Conservation (phyloP, 2,113 vertebrate species). For the Lamprologus sp. region DNA sequence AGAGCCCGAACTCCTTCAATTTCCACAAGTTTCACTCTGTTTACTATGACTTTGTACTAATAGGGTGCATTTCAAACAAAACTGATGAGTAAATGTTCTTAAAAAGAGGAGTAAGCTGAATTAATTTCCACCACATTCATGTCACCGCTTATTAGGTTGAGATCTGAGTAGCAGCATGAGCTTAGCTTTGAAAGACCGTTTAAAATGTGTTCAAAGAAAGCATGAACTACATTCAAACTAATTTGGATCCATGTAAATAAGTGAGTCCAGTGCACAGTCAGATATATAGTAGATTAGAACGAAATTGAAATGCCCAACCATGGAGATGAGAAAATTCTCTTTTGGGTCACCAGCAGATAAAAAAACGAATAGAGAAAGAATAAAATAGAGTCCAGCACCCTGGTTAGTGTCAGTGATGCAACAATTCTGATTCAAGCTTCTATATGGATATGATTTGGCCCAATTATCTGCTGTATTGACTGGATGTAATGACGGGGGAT, state of each 20-base stretch:
- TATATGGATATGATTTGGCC: slow-evolving; percentile 9
- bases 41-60: background rate
- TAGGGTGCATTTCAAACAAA: background rate
- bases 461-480: slow-evolving; percentile 34
- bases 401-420: background rate
- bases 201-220: background rate
- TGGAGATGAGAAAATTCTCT: background rate
- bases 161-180: background rate
- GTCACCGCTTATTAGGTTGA: background rate
- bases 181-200: background rate
- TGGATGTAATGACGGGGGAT: background rate
- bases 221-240: background rate
- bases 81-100: background rate
- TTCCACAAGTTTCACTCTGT: background rate
- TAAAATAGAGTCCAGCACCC: background rate
- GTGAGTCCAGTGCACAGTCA: background rate
- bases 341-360: background rate
- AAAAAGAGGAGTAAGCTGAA: background rate
- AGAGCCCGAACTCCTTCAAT: background rate
- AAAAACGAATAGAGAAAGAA: background rate
- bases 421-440: background rate
- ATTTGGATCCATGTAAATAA: background rate
- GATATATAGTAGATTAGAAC: background rate
- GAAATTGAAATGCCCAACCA: background rate
- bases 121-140: background rate